Evolutionary conservation across 1,140 invertebrate genomes (phyloP).

Genomic region (Gyrodactylus salaris): DNA sequence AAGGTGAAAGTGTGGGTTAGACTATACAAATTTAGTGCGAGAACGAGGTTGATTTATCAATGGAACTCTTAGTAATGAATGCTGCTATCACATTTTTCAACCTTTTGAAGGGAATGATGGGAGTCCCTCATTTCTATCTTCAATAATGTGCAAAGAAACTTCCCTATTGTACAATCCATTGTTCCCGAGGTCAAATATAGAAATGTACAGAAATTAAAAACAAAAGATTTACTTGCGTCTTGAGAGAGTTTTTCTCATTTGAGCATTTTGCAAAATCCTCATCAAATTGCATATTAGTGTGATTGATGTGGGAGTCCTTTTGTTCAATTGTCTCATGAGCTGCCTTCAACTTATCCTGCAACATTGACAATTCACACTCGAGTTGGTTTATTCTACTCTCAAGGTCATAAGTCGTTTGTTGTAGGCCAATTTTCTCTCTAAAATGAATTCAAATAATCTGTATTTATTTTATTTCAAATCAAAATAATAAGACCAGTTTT

Average conservation of each 20-base stretch:
- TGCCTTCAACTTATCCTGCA: background rate
- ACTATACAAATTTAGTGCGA: too few species aligned
- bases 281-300: background rate
- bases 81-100: too few species aligned
- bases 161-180: too few species aligned
- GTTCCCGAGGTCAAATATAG: too few species aligned
- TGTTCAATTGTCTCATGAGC: background rate
- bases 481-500: background rate
- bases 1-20: too few species aligned
- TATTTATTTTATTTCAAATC: too few species aligned
- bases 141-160: too few species aligned
- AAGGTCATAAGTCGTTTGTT: background rate
- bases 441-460: too few species aligned
- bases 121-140: too few species aligned
- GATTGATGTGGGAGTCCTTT: background rate
- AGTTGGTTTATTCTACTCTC: background rate
- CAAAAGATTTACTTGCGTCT: background rate
- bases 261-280: background rate
- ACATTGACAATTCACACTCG: background rate
- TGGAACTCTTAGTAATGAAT: too few species aligned
- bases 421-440: background rate
- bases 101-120: too few species aligned
- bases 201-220: background rate
- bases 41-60: too few species aligned
- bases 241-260: background rate